phyloP scores from a whole-genome alignment of 2,113 vertebrate genomes.

The Salvelinus sp. region DNA sequence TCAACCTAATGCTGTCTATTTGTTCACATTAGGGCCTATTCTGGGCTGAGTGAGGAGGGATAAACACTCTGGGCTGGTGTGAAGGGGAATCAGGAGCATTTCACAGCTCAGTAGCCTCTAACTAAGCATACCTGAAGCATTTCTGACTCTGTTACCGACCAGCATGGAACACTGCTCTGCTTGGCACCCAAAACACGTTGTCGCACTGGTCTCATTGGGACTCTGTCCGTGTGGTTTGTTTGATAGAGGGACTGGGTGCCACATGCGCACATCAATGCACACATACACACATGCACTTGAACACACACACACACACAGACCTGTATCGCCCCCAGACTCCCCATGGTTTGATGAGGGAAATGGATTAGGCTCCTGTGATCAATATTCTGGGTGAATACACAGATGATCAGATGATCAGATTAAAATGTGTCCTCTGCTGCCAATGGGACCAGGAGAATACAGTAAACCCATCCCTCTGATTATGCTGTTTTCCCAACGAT shows the following conservation, averaged over 20 bases:
- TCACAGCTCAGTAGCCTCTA: constrained; percentile 65
- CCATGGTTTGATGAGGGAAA: constrained; percentile 64
- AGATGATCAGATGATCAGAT: constrained; percentile 76
- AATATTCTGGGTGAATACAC: constrained; percentile 69
- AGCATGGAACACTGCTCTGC: neutral
- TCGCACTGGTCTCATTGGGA: neutral
- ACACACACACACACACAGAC: neutral
- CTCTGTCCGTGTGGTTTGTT: neutral
- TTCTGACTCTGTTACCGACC: constrained; percentile 33
- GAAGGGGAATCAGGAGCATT: constrained; percentile 72
- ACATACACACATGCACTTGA: constrained; percentile 6
- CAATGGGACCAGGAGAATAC: constrained; percentile 55
- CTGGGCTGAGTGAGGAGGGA: constrained; percentile 46
- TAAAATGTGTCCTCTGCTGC: constrained; percentile 60
- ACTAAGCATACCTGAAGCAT: constrained; percentile 54
- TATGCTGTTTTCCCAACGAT: constrained; percentile 41
- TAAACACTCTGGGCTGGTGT: constrained; percentile 66
- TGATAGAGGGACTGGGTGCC: neutral
- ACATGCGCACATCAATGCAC: neutral
- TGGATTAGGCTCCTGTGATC: constrained; percentile 67
- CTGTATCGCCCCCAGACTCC: constrained; percentile 48
- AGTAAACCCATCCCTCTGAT: constrained; percentile 53
- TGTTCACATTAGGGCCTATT: constrained; percentile 58
- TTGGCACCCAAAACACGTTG: neutral
- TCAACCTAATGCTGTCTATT: constrained; percentile 44